Base-by-base conservation (phyloP, 1,140 invertebrate species). In the Steinernema khuongi region DNA sequence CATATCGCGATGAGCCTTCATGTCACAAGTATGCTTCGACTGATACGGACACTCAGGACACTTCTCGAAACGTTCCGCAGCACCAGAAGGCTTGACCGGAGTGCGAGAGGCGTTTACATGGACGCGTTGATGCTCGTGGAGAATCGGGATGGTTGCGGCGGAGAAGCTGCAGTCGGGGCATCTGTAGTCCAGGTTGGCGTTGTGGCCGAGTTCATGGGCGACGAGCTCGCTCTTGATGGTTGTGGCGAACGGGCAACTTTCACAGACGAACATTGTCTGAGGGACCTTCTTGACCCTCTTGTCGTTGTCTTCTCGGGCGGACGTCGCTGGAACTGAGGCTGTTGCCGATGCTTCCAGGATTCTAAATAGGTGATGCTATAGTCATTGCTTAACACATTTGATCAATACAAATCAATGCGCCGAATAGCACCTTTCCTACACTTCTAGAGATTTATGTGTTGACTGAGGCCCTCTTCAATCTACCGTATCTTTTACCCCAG, bases 1-100 rank as follows among this genome's bases (percentile, higher is more conserved):
- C 50, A 60, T 60, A 14, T 60, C 50, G 4, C 22, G 11, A 22
- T 60, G 50, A 14, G 50, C 50, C 22, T 60, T 60, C 50, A 60
- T 60, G 50, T 60, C 50, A 22, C 50, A 60, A 7, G 50, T 60
- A 22, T 60, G 50, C 50, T 60, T 60, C 14, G 50, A 60, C 14
- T 14, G 14, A 22, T 60, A 60, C 14, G 50, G 50, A 22, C 50
- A 60, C 50, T 60, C 50, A 7, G 50, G 50, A 22, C 50, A 60
- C 26, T 26, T 60, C 19, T 60, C 50, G 50, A 60, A 17, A 7
- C 22, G 11, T 26, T 60, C 50, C n/a, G n/a, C n/a, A n/a, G n/a
- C n/a, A 26, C 50, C 50, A 26, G 50, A 17, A 60, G 50, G 50
- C 50, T 14, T 60, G 14, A n/a, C 26, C 50, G 4, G 7, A 7